Evolutionary conservation across 2,797 vertebrate species (phyloP).

Genomic region (Onychomys leucogaster): DNA sequence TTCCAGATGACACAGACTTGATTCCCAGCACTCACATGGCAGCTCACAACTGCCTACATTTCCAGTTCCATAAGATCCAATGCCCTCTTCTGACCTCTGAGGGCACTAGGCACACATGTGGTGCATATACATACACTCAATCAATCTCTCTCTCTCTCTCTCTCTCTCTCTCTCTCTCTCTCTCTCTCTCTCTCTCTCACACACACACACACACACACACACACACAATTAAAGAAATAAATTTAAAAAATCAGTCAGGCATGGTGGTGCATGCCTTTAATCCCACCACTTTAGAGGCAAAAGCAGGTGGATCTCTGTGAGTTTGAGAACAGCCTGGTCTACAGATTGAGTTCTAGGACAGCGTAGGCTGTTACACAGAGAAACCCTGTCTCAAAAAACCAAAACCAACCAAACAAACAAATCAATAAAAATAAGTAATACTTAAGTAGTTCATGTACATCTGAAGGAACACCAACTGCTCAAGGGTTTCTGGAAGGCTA

Average conservation of each 20-base stretch:
- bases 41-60: not conserved
- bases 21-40: not conserved
- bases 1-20: not conserved
- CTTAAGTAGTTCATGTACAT: conserved; percentile 34
- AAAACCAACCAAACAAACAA: too few species aligned
- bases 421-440: not conserved
- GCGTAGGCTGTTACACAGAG: not conserved
- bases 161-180: too few species aligned
- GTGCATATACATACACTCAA: not conserved
- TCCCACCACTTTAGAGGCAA: not conserved
- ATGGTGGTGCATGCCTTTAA: not conserved
- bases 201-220: not conserved
- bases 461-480: not conserved
- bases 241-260: not conserved
- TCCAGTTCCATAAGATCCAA: not conserved
- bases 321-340: not conserved
- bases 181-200: too few species aligned
- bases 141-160: too few species aligned
- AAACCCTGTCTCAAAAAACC: too few species aligned
- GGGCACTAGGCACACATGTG: not conserved
- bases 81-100: not conserved
- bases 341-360: not conserved
- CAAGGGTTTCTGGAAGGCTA: conserved; percentile 1
- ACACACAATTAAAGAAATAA: not conserved
- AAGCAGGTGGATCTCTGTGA: not conserved